Evolutionary conservation across 1,140 invertebrate species (phyloP), one percentile per base, ranked within the genome.

Genomic region (Penaeus chinensis): DNA sequence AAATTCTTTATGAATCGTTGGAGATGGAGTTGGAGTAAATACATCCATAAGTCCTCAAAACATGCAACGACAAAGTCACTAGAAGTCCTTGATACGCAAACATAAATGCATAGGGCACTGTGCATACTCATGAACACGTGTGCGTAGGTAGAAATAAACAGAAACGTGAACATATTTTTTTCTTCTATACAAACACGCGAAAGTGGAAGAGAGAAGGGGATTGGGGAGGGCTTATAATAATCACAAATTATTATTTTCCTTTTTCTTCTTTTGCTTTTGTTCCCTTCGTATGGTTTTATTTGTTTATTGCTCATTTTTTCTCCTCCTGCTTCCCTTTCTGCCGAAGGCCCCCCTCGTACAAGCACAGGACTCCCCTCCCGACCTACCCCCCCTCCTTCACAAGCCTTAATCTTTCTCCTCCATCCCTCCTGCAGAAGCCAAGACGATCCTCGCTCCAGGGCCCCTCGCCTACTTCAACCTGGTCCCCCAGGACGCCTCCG

Each of bases 401-500:
- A 24, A 16, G 8, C 61, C 4, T 18, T 60, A 54, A 79, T 2
- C 11, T 18, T 16, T 37, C 42, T 42, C 10, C 16, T 22, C 37
- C 27, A 7, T 24, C 18, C 22, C 61, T 32, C 8, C 82, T 32
- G 22, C 82, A 84, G 82, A 76, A 60, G 82, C 82, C 13, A 74
- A 76, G 69, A 84, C 82, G 8, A 74, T 84, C 16, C 66, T 84
- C 65, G 82, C 82, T 0, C 82, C 82, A 16, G 60, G 24, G 47
- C 10, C 42, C 4, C 10, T 19, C 11, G 69, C 54, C 24, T 60
- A 54, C 32, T 8, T 8, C 5, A 5, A 54, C 37, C 69, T 84
- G n/a, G 19, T 76, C 3, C 82, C 63, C 18, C 82, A 84, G 47
- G 82, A 84, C 54, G 69, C 82, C 2, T n/a, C 66, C 24, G 22